Percentiles rank a stretch among this genome's conserved stretches.
Conservation (phyloP, 2,113 vertebrate genomes). For the Ceyx margarethae region DNA sequence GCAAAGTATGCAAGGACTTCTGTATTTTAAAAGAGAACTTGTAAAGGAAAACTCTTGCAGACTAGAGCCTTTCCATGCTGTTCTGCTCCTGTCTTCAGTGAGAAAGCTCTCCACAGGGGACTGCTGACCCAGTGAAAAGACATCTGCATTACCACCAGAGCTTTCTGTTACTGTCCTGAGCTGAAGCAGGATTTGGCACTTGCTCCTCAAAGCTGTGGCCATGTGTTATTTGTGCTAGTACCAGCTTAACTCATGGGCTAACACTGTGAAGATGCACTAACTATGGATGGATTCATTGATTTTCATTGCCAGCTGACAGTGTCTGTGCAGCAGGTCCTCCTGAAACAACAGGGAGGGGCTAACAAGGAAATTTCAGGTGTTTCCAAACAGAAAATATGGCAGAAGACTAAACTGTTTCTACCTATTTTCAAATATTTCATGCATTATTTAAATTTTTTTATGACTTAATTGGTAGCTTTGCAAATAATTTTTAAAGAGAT, state of each 20-base stretch:
- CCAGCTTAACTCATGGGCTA: not conserved
- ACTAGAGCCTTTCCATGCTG: not conserved
- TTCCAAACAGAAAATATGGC: not conserved
- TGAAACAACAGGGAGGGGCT: not conserved
- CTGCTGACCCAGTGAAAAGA: not conserved
- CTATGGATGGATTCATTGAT: not conserved
- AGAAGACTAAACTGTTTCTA: not conserved
- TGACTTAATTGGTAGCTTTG: not conserved
- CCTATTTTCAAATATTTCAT: not conserved
- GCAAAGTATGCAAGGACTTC: not conserved
- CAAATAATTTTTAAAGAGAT: not conserved
- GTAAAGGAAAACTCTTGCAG: not conserved
- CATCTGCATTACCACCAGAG: not conserved
- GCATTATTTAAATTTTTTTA: not conserved
- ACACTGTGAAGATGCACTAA: not conserved
- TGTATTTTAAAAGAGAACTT: not conserved
- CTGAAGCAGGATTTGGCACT: not conserved
- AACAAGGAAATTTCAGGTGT: not conserved
- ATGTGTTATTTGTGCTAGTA: not conserved
- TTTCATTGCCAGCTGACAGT: not conserved
- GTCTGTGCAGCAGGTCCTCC: not conserved
- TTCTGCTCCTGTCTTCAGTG: not conserved
- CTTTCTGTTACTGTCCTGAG: not conserved
- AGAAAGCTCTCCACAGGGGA: not conserved
- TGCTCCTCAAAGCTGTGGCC: not conserved